Base-by-base conservation (phyloP, 2,888 invertebrate species). In the Brachynemurus nebulosus region DNA sequence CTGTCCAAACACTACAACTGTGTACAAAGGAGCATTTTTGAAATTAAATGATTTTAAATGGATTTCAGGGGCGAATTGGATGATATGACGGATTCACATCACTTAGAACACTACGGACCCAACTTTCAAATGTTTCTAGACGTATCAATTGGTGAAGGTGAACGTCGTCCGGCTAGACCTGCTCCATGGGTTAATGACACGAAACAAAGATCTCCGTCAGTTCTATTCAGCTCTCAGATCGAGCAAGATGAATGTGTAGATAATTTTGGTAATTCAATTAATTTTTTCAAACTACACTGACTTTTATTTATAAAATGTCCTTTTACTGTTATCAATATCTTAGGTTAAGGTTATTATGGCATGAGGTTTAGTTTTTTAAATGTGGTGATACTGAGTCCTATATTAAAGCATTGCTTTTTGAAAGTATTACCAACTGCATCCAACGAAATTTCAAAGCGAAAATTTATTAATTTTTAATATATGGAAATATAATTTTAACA, bases 241-340 rank as follows among this genome's bases (percentile, higher is more conserved):
- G 90, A 90, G 60, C 78, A 80, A 63, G 86, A 86, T 48, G 88
- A 89, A 61, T 80, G 82, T 55, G 69, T 84, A 19, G 88, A 89
- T 55, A 86, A 84, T 59, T 89, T 88, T 59, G 82, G 85, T 83
- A 57, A 65, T 57, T 54, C 18, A 19, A 33, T 11, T 2, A n/a
- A 30, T 12, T 23, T 4, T 4, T 3, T 30, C 4, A 30, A 30
- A 12, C 30, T 4, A n/a, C n/a, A n/a, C n/a, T n/a, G n/a, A n/a
- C n/a, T 30, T 11, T 30, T 30, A n/a, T 30, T 30, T 30, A 11
- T 2, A 30, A 12, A 30, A 30, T 30, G 30, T 2, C 14, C 14
- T 30, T 30, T 30, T 30, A 27, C 2, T 11, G 5, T 30, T 30
- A n/a, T n/a, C n/a, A n/a, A n/a, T n/a, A n/a, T n/a, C n/a, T n/a